These are phyloP conservation scores for Plodia interpunctella DNA, from an alignment of 1,140 invertebrate genomes.

Conservation along the genomic window DNA sequence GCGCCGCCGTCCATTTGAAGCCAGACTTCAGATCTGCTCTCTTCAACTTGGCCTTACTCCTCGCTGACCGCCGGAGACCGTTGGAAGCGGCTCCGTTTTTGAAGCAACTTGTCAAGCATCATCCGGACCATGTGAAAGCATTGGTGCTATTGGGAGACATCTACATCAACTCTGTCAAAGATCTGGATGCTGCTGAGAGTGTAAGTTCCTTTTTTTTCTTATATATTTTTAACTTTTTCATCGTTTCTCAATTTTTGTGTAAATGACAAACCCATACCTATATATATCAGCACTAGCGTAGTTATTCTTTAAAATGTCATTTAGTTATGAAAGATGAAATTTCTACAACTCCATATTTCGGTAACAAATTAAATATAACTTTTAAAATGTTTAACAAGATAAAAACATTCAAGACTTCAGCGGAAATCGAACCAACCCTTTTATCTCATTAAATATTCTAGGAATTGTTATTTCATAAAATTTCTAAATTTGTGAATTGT, in stretches of 20 bases:
- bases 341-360: too few species aligned
- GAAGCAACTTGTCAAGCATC: slow-evolving; percentile 92
- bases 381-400: too few species aligned
- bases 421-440: too few species aligned
- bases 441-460: too few species aligned
- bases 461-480: too few species aligned
- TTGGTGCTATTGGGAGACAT: slow-evolving; percentile 96
- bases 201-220: slow-evolving; percentile 75
- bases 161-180: slow-evolving; percentile 97
- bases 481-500: not conserved
- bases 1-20: slow-evolving; percentile 89
- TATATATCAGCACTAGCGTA: too few species aligned
- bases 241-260: slow-evolving; percentile 7
- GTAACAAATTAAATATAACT: too few species aligned
- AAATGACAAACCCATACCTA: not conserved
- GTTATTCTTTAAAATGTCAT: too few species aligned
- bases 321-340: too few species aligned
- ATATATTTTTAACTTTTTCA: slow-evolving; percentile 7
- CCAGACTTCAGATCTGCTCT: slow-evolving; percentile 93
- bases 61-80: slow-evolving; percentile 92
- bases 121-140: slow-evolving; percentile 97
- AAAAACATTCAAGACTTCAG: too few species aligned
- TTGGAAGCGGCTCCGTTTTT: slow-evolving; percentile 95
- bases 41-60: slow-evolving; percentile 94
- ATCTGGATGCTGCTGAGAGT: slow-evolving; percentile 93